Conservation (phyloP, 2,113 vertebrate genomes). For the Fulica atra region DNA sequence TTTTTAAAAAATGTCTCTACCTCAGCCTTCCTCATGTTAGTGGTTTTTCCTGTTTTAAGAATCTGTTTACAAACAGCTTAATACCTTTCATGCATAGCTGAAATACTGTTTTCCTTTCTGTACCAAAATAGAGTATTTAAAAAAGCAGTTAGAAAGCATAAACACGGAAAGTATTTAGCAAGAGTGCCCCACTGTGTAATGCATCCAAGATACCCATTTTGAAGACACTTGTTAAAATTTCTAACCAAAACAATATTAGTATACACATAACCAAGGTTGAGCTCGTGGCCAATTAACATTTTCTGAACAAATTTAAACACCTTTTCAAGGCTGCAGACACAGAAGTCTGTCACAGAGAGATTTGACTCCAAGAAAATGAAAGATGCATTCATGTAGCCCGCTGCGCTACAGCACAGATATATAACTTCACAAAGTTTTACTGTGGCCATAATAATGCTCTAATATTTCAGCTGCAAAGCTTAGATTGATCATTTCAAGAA, state of each 20-base stretch:
- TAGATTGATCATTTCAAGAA: background rate
- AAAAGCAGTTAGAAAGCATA: background rate
- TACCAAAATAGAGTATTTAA: background rate
- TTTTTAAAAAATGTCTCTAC: background rate
- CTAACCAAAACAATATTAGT: background rate
- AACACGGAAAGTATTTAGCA: background rate
- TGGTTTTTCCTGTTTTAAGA: background rate
- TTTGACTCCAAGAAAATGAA: background rate
- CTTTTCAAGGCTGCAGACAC: background rate
- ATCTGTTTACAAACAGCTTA: background rate
- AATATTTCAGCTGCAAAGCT: background rate
- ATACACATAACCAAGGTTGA: background rate
- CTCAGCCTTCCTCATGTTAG: background rate
- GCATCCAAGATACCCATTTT: background rate
- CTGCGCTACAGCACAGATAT: background rate
- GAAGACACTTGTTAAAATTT: background rate
- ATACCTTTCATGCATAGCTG: background rate
- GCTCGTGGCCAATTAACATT: background rate
- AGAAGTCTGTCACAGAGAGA: background rate
- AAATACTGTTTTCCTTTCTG: background rate
- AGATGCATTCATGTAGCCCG: background rate
- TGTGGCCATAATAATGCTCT: background rate
- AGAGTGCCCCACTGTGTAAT: background rate
- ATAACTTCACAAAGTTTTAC: background rate
- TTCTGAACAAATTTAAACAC: background rate